Evolutionary conservation across 2,797 vertebrate genomes (phyloP), one percentile per base, ranked within the genome.

Genomic region (Chromobotia macracanthus): DNA sequence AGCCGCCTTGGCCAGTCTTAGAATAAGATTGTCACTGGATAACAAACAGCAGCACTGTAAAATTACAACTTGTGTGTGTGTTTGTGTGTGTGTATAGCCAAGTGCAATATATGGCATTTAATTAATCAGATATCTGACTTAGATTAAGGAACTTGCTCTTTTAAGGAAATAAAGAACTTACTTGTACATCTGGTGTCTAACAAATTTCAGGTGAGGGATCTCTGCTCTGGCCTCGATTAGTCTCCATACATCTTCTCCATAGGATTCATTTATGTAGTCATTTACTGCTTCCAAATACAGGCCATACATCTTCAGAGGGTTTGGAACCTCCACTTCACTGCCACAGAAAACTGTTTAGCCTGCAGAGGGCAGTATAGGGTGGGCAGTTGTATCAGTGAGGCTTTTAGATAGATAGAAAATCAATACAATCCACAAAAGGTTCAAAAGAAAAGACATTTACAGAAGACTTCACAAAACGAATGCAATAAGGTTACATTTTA

Each of bases 131-230:
- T 56, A 44, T 31, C 51, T 1, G 3, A 58, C 51, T 35, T 15
- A 8, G 12, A 64, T 38, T n/a, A 12, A 12, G 31, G 15, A 9
- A 18, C 25, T 56, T 28, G 35, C 2, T 65, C 19, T 53, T 21
- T 63, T 44, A 11, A 64, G 21, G 60, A 64, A 69, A 15, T 15
- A 31, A 7, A 0, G 72, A 19, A 35, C 91, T 31, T 89, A 94
- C 93, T 93, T 94, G 87, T 94, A 92, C 93, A 94, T 93, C 87
- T 94, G 92, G 65, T 94, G 93, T 2, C 91, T 87, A 77, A 92
- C 91, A 65, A 94, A 94, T 86, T 93, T 94, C 65, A 93, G 92
- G 77, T 94, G 91, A 0, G 92, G 93, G 19, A 93, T 94, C 82
- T 94, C 93, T 0, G 92, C 92, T 15, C 93, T 88, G 82, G 92